Evolutionary conservation across 2,113 vertebrate species (phyloP).

Genomic region (Fregetta grallaria): DNA sequence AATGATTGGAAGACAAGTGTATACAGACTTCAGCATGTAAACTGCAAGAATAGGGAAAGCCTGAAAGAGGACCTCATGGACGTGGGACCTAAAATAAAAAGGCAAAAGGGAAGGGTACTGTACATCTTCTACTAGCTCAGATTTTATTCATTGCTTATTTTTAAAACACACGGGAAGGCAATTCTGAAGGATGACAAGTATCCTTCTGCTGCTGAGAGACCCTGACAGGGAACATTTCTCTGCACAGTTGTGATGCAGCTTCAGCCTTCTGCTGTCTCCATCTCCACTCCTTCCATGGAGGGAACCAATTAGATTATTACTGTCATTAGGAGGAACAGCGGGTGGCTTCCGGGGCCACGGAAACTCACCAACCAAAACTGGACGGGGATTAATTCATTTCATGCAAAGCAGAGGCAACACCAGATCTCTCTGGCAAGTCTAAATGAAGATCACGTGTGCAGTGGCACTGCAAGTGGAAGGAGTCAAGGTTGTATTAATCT

Average conservation of each 20-base stretch:
- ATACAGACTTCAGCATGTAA: not conserved
- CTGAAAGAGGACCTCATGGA: not conserved
- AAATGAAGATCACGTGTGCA: not conserved
- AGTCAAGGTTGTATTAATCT: slow-evolving; percentile 52
- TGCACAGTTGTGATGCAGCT: not conserved
- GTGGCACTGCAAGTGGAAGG: slow-evolving; percentile 16
- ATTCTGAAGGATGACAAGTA: not conserved
- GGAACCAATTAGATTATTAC: not conserved
- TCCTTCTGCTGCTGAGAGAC: not conserved
- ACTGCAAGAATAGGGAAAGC: not conserved
- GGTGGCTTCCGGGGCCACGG: not conserved
- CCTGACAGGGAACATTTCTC: not conserved
- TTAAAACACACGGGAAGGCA: not conserved
- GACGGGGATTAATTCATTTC: slow-evolving; percentile 20
- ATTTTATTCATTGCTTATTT: not conserved
- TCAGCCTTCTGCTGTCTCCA: not conserved
- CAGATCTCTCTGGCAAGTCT: not conserved
- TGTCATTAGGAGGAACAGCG: not conserved
- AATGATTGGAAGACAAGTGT: not conserved
- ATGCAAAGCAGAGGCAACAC: slow-evolving; percentile 29
- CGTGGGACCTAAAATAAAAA: not conserved
- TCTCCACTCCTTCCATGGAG: not conserved
- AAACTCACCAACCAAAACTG: not conserved
- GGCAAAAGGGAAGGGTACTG: not conserved
- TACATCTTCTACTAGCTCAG: not conserved